A percentile compares a stretch with the other conserved stretches of the same genome.
Evolutionary conservation across 92 coral and sea anemone genomes (phyloP).

Genomic region (Anthopleura xanthogrammica): DNA sequence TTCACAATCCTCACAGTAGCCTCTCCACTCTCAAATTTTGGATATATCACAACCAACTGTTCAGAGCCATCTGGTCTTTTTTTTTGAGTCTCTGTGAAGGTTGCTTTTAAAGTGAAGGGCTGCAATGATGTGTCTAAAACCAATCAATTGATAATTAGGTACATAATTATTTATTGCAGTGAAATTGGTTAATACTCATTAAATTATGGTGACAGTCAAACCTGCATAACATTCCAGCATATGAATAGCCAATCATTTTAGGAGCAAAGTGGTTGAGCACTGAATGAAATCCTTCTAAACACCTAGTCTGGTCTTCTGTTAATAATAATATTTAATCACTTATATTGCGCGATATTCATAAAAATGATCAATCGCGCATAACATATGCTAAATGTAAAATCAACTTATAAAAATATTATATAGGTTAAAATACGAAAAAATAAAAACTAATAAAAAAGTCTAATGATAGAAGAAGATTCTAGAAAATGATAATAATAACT

Average conservation of each 20-base stretch:
- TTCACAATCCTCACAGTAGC: conserved; percentile 25
- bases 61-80: conserved; percentile 21
- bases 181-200: not conserved
- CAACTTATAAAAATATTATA: no score
- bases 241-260: conserved; percentile 41
- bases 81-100: conserved; percentile 23
- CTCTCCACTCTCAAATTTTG: conserved; percentile 22
- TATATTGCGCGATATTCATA: no score
- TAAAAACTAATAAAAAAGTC: no score
- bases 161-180: not conserved
- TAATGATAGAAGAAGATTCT: no score
- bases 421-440: no score
- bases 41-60: conserved; percentile 13
- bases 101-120: conserved; percentile 31
- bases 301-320: no score
- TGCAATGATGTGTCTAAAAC: conserved; percentile 29
- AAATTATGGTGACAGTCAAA: not conserved
- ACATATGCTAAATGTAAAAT: no score
- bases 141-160: not conserved
- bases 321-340: no score
- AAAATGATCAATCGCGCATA: no score
- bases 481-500: no score
- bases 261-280: conserved; percentile 42
- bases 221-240: conserved; percentile 48
- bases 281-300: conserved; percentile 38